Base-by-base conservation (phyloP, 2,113 vertebrate species). In the Potamarius usumacintae region DNA sequence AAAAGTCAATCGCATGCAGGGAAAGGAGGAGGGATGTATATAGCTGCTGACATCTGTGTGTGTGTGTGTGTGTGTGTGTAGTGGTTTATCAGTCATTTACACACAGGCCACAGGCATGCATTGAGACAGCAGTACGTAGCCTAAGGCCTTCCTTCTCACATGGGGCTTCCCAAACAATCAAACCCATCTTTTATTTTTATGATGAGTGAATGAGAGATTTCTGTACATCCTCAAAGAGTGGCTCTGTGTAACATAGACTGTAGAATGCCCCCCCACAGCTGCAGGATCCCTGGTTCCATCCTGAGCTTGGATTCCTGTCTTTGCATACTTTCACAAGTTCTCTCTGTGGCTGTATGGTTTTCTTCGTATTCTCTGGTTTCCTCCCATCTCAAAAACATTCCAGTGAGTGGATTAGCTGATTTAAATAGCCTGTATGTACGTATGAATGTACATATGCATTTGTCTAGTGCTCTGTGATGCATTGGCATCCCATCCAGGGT, bases 21-120 rank as follows among this genome's bases (percentile, higher is more conserved):
- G 34, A 30, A 58, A 55, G 25, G 7, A 80, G 53, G 55, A 80
- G 78, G 78, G 79, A 60, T 81, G 79, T 17, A 22, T 81, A 20
- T 18, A 60, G 79, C 79, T 60, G 53, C 57, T 81, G 90, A 91
- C 92, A 91, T 82, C 84, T 85, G 87, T 50, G 67, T 25, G 63
- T 48, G 62, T 57, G 74, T 48, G 60, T 72, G 72, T 22, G 72
- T 63, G 48, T 71, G 48, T 48, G 55, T 83, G 57, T 50, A 78
- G 57, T 4, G 22, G 57, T 74, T 85, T 60, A 76, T 85, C 42
- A 85, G 25, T 22, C 58, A 34, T 27, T 83, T 85, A 77, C 84
- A 85, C 57, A 30, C 84, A 85, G 42, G 34, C 84, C 74, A 78
- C 85, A 86, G 74, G 15, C 85, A 34, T 52, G 48, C n/a, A 79